A percentile compares a stretch with the other conserved stretches of the same genome.
Evolutionary conservation across 2,888 invertebrate genomes (phyloP).

Genomic region (Oasisia sp.): DNA sequence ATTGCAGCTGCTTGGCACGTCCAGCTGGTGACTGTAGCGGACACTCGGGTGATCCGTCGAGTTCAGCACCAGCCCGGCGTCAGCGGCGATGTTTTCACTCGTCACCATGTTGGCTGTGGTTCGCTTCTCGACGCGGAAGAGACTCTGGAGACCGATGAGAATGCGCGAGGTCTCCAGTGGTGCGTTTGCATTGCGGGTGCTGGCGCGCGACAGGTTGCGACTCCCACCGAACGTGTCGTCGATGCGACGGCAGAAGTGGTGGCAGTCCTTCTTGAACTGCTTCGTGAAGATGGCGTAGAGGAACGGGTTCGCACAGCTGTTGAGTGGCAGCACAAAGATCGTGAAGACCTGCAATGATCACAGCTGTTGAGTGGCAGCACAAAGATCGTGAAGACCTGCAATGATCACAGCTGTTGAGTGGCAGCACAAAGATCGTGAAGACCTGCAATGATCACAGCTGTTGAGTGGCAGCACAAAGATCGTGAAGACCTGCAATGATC

Average conservation of each 20-base stretch:
- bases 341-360: constrained; percentile 61
- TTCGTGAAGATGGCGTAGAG: constrained; percentile 63
- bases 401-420: too few relatives aligned
- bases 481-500: too few relatives aligned
- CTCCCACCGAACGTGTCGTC: constrained; percentile 72
- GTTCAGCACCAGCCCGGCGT: background rate
- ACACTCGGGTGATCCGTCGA: background rate
- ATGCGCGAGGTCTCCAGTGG: background rate
- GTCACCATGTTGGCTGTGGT: background rate
- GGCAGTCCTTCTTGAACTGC: constrained; percentile 75
- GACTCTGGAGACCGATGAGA: background rate
- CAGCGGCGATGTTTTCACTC: background rate
- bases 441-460: too few relatives aligned
- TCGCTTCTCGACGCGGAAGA: background rate
- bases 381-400: constrained; percentile 65
- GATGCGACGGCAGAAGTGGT: constrained; percentile 93
- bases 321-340: constrained; percentile 63
- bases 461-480: too few relatives aligned
- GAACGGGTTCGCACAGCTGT: constrained; percentile 63
- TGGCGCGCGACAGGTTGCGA: constrained; percentile 52
- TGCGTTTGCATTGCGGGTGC: constrained; percentile 40
- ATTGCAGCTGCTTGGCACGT: background rate
- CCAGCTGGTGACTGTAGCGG: background rate
- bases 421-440: too few relatives aligned
- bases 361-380: constrained; percentile 63